These are phyloP conservation scores for Mohoua ochrocephala DNA, from an alignment of 2,113 vertebrate species.

Conservation along the genomic window DNA sequence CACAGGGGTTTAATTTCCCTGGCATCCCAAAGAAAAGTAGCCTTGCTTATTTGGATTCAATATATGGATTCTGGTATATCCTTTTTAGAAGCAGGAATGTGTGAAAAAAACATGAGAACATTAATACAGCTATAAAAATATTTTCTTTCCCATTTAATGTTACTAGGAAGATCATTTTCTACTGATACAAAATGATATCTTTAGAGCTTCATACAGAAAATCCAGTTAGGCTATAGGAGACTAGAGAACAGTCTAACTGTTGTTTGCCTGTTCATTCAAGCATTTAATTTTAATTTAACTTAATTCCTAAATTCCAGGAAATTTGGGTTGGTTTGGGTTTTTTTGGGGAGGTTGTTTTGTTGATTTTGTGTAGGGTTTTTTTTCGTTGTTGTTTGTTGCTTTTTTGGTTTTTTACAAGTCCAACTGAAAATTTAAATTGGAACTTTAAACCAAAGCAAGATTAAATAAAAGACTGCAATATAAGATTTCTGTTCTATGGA, in stretches of 20 bases:
- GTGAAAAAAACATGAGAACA: not conserved
- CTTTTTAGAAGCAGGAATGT: not conserved
- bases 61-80: not conserved
- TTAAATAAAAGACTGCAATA: not conserved
- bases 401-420: not conserved
- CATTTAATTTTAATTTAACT: too few species aligned
- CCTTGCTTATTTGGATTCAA: not conserved
- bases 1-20: not conserved
- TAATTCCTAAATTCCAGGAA: not conserved
- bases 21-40: not conserved
- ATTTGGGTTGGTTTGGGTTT: not conserved
- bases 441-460: not conserved
- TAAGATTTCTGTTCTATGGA: not conserved
- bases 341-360: rapidly evolving
- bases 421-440: not conserved
- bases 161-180: not conserved
- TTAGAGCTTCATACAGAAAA: not conserved
- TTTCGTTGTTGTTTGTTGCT: not conserved
- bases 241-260: not conserved
- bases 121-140: not conserved
- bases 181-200: not conserved
- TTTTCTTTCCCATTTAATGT: not conserved
- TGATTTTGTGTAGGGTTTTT: not conserved
- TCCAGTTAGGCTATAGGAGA: not conserved
- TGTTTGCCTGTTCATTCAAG: not conserved